Base-by-base conservation (phyloP, 2,888 invertebrate species). In the Chalcosyrphus nemorum region DNA sequence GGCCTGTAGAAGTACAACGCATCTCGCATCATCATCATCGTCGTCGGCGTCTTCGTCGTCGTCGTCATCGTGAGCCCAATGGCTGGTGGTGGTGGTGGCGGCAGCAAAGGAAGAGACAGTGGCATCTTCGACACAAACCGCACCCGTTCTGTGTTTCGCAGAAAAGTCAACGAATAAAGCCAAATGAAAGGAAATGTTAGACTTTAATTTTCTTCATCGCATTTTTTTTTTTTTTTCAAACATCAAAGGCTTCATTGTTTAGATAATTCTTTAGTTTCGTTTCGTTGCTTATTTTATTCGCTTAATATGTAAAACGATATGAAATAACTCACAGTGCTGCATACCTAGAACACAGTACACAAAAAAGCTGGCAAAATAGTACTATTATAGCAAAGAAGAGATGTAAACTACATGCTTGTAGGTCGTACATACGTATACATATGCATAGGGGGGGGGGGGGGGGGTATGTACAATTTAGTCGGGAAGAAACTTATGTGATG, bases 211-310 rank as follows among this genome's bases (percentile, higher is more conserved):
- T 74, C 63, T 54, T 74, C 59, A 7, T 61, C 32, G 59, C 19
- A 50, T 43, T 21, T 24, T 38, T 21, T 35, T 50, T 15, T 9
- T 65, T 21, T 35, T 35, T 61, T 50, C 2, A 43, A 74, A 74
- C 72, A 74, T 74, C 72, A 74, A 74, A 74, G 63, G 63, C 63
- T 74, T 74, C 72, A 45, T 63, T 74, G 72, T 74, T 74, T 63
- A 63, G 54, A 74, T 54, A 72, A 63, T 72, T 72, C 72, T 43
- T 72, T 72, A 72, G 72, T 72, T 72, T 54, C 43, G 32, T 54
- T 50, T 41, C 43, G 27, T 29, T 72, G 29, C 54, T 43, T 43
- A 15, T 43, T 43, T 74, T 74, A 54, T 66, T 54, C 7, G 45
- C 52, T 32, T 63, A 41, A 43, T 72, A 38, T 63, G 52, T 63